Base-by-base conservation (phyloP, 2,113 vertebrate genomes). In the Psammodynastes pulverulentus region DNA sequence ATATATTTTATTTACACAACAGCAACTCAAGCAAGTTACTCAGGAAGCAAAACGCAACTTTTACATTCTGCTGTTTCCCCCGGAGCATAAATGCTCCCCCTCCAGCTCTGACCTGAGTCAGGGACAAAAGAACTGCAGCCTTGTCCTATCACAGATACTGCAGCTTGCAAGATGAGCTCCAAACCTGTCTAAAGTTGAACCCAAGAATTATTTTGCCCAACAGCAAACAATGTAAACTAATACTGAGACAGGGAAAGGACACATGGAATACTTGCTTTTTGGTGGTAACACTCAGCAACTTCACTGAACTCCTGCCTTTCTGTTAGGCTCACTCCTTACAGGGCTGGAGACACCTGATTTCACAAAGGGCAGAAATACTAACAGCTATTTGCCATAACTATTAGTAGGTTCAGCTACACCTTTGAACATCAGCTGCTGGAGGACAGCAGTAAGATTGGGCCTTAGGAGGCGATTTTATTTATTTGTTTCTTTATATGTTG, bases 1-100 rank as follows among this genome's bases (percentile, higher is more conserved):
- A 84, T 34, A 52, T 24, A 26, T 48, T 89, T 93, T 88, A 89
- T 62, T 91, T 91, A 96, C 94, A 96, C 90, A 96, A 95, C 96
- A 96, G 96, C 94, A 95, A 52, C 91, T 93, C 48, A 93, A 29
- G 45, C 67, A 26, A 46, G n/a, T 72, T 49, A 93, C 54, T 85
- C 39, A 48, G 72, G 62, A 62, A 49, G 45, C 52, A 92, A 84
- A 62, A 62, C 12, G n/a, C 46, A 45, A 21, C 13, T 21, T 53
- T 92, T 49, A 58, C 52, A 58, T 5, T 24, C 24, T 88, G 85
- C 17, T 92, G 34, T 6, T 46, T 51, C 19, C n/a, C 15, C 23
- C 46, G 15, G 79, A 85, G n/a, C 53, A 51, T 54, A 34, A 86
- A 62, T 29, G 12, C 9, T 17, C 13, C 24, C 21, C 29, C 5